Evolutionary conservation across 2,113 vertebrate species (phyloP), one percentile per base, ranked within the genome.

Genomic region (Ceyx melanurus): DNA sequence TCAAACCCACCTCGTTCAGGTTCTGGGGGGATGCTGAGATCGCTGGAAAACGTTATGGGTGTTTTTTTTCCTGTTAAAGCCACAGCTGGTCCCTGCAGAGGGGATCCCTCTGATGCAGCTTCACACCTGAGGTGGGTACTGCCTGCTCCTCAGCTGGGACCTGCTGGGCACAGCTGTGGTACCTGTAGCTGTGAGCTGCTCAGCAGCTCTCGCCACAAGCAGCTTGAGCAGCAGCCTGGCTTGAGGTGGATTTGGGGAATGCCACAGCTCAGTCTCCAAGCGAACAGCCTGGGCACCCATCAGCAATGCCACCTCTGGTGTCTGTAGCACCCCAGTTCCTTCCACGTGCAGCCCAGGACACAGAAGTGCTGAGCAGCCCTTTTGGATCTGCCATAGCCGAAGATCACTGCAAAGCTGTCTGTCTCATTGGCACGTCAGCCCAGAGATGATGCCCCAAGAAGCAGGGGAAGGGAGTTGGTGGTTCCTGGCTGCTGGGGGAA

Each of bases 151-250:
- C 51, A 9, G 18, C 5, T 25, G 1, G 7, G 29, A 29, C n/a
- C 37, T 0, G 1, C 68, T 9, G 57, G 35, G 51, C 31, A 1
- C 13, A 21, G 60, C 16, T 17, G 12, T 0, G 2, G 43, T 6
- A 70, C 0, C 1, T 10, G 42, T 61, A 1, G 3, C 51, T 57
- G 79, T 7, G 5, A 53, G 73, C 23, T 35, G 33, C 54, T 8
- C 10, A 48, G 11, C 1, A 8, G 56, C 73, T 72, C 62, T 45
- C 4, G 0, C 31, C 46, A 48, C 46, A 26, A 78, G 65, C 61
- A 72, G 37, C 45, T 62, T 15, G 54, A 72, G 54, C 37, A 48
- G 64, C 74, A 58, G 25, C 3, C 1, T 3, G n/a, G 53, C 6
- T 33, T n/a, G 25, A 17, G 29, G 29, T 14, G 25, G 57, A 13